Conservation (phyloP, 2,113 vertebrate genomes). For the Gymnobelideus leadbeateri region DNA sequence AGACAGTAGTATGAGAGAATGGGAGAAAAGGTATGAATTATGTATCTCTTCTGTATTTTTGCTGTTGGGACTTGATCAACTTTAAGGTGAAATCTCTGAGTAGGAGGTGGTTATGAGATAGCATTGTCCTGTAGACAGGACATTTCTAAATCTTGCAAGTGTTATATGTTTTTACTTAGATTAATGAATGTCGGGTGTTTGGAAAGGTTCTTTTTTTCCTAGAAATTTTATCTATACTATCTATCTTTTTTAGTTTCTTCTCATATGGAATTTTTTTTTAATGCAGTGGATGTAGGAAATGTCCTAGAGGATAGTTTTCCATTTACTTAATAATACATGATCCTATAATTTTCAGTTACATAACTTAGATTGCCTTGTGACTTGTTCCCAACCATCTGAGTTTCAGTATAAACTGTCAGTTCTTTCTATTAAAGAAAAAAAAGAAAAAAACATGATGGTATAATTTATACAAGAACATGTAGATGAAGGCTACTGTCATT, state of each 20-base stretch:
- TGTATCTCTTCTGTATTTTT: neutral
- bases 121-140: accelerated
- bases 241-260: accelerated
- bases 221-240: neutral
- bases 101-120: neutral
- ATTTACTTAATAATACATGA: slow-evolving; percentile 39
- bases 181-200: neutral
- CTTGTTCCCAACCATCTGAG: neutral
- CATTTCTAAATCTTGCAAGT: neutral
- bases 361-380: neutral
- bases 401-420: neutral
- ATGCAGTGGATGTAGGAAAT: neutral
- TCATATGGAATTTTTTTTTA: neutral
- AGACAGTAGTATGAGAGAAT: neutral
- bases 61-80: neutral
- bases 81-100: neutral
- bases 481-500: slow-evolving; percentile 9
- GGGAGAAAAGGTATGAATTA: neutral
- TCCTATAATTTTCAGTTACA: neutral
- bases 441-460: neutral
- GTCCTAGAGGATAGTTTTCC: neutral
- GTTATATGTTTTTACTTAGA: neutral
- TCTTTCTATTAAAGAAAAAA: slow-evolving; percentile 1
- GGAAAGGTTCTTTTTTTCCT: neutral
- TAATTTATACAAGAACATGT: slow-evolving; percentile 44